Percentiles rank a stretch among this genome's conserved stretches.
Conservation (phyloP, 2,113 vertebrate species). For the Calidris pugnax region DNA sequence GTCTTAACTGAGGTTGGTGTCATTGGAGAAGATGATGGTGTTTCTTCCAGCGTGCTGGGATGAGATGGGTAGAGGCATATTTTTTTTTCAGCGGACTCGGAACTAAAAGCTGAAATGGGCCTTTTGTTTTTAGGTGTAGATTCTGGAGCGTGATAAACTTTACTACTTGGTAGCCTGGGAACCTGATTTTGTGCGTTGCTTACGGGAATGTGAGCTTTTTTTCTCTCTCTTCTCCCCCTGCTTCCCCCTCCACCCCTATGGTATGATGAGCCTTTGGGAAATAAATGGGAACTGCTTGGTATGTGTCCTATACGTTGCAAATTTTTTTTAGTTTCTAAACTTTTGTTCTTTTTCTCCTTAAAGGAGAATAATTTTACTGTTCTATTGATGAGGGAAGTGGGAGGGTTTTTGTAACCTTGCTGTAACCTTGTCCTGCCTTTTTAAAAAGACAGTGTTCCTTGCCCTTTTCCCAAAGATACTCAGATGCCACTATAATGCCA, state of each 20-base stretch:
- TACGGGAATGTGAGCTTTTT: neutral
- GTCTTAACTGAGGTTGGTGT: neutral
- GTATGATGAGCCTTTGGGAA: neutral
- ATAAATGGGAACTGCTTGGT: neutral
- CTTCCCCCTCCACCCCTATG: neutral
- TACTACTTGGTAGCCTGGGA: conserved; percentile 57
- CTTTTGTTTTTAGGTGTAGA: conserved; percentile 54
- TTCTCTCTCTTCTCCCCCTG: neutral
- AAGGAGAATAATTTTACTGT: neutral
- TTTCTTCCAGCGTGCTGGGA: conserved; percentile 22
- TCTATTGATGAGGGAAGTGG: neutral
- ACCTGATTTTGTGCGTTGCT: conserved; percentile 41
- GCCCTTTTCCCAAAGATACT: neutral
- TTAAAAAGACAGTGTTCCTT: neutral
- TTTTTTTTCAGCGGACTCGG: neutral
- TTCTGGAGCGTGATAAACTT: conserved; percentile 58
- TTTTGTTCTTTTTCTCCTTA: neutral
- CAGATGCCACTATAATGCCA: neutral
- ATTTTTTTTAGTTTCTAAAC: neutral
- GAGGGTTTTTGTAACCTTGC: neutral
- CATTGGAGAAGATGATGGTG: neutral
- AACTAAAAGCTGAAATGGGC: conserved; percentile 25
- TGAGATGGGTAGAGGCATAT: neutral
- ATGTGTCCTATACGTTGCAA: neutral
- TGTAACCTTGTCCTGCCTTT: neutral